phyloP scores from a whole-genome alignment of 1,140 invertebrate species.

The Amyelois transitella region DNA sequence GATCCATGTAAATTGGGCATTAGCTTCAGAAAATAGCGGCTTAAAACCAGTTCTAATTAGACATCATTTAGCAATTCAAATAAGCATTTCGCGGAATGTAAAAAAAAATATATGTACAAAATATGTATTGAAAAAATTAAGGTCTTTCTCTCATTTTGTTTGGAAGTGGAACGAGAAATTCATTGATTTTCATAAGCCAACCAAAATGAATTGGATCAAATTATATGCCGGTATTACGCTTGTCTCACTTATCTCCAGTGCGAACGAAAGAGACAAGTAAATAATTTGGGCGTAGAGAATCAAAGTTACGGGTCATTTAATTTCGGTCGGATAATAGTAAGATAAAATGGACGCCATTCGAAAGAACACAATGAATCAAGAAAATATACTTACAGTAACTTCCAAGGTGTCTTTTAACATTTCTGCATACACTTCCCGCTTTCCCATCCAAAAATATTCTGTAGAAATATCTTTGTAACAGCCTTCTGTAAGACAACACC shows the following conservation, averaged over 20 bases:
- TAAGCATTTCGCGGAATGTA: no score
- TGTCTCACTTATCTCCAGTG: not conserved
- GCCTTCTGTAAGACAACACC: constrained; percentile 59
- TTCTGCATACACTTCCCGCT: constrained; percentile 59
- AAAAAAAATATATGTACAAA: no score
- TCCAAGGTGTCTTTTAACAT: constrained; percentile 54
- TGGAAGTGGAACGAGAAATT: not conserved
- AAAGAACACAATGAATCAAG: not conserved
- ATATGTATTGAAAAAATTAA: not conserved
- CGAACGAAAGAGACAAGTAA: not conserved
- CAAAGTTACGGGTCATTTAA: not conserved
- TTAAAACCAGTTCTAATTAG: no score
- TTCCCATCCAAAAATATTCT: constrained; percentile 70
- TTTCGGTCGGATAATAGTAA: constrained; percentile 2
- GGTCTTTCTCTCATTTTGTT: not conserved
- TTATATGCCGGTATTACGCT: not conserved
- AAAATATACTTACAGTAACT: constrained; percentile 40
- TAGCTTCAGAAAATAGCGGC: no score
- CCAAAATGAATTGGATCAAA: constrained; percentile 7
- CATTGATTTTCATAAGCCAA: constrained; percentile 17
- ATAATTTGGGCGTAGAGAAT: not conserved
- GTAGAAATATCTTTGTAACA: constrained; percentile 68
- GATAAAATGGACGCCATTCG: constrained; percentile 18
- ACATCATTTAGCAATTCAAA: no score
- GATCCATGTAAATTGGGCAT: no score